Evolutionary conservation across 2,888 invertebrate species (phyloP), one percentile per base, ranked within the genome.

Genomic region (Tetranychus piercei): DNA sequence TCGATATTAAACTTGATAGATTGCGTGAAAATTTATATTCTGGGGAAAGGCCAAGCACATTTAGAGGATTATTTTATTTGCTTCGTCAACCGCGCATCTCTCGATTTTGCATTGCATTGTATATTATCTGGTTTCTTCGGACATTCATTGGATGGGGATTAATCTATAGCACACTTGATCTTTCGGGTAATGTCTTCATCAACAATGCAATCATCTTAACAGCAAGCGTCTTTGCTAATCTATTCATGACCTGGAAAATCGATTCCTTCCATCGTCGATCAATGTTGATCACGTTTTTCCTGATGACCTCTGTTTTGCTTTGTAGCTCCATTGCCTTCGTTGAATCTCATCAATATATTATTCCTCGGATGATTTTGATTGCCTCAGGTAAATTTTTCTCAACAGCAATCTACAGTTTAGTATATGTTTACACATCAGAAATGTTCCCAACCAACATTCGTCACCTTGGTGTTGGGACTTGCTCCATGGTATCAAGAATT

Each of bases 371-470:
- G n/a, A 44, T n/a, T 22, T 15, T 65, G 5, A 43, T 23, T 22
- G 43, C 43, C n/a, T n/a, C 44, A 5, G 55, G n/a, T 18, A 55
- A 44, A 23, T 64, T 55, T 55, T 22, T 43, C 45, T 44, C 34
- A 11, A 9, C 55, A n/a, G 34, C 11, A 1, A n/a, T n/a, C 34
- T 64, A 23, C 20, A n/a, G 8, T 15, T n/a, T 64, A 55, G 15
- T 73, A 6, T 73, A 73, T 65, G 73, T 73, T n/a, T 43, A 55
- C 22, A 64, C 73, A 22, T 23, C 64, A 8, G 73, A 73, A n/a
- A 8, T 64, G 6, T 73, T 73, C 55, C 73, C 73, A 11, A 73
- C 73, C 73, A 64, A n/a, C 15, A 73, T 73, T 65, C 55, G 73
- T 20, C 73, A 73, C n/a, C 9, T 73, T 6, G 45, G 22, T 11